These are phyloP conservation scores for Ridgeia piscesae DNA, from an alignment of 1,140 invertebrate species.

Conservation along the genomic window DNA sequence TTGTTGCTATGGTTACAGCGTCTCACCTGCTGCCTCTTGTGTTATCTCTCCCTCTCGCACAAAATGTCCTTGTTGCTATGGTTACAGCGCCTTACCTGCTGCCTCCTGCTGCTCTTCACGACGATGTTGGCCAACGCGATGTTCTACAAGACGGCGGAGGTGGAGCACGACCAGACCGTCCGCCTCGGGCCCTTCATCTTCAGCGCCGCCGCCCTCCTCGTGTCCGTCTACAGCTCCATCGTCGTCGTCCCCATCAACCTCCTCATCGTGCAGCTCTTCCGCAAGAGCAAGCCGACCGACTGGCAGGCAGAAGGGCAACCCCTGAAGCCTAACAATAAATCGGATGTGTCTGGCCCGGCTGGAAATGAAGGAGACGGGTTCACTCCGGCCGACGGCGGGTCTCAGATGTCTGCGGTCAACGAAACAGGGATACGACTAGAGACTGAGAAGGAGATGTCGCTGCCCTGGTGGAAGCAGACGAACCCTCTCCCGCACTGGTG, in stretches of 20 bases:
- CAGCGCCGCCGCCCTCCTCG: not conserved
- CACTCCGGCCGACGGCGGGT: not conserved
- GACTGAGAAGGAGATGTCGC: not conserved
- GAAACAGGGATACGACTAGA: not conserved
- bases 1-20: too few species aligned
- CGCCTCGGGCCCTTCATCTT: constrained; percentile 17
- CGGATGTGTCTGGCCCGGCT: too few species aligned
- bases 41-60: too few species aligned
- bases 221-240: constrained; percentile 11
- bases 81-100: constrained; percentile 45
- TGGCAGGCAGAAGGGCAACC: constrained; percentile 20
- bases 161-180: not conserved
- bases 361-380: not conserved
- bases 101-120: constrained; percentile 43
- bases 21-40: too few species aligned
- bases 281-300: constrained; percentile 30
- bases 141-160: not conserved
- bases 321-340: constrained; percentile 25
- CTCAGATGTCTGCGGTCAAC: not conserved
- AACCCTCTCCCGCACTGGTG: constrained; percentile 36
- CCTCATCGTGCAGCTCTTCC: constrained; percentile 39
- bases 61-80: too few species aligned
- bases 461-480: constrained; percentile 15
- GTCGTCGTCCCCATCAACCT: constrained; percentile 25
- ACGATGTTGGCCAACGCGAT: constrained; percentile 39